These are phyloP conservation scores for Thaumatotibia leucotreta DNA, from an alignment of 1,140 invertebrate species.

Conservation along the genomic window DNA sequence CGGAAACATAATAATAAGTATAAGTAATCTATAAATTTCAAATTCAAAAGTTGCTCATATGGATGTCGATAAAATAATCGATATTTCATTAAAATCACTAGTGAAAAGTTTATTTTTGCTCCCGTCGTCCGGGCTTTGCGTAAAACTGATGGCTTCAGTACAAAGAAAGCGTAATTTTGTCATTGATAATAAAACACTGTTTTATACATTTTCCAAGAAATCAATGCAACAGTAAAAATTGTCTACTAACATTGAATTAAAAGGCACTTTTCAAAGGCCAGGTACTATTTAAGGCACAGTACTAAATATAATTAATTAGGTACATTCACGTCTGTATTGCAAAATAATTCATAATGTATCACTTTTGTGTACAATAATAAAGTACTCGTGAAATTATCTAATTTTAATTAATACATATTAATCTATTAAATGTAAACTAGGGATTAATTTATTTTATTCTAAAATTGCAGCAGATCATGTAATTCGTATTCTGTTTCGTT, in stretches of 20 bases:
- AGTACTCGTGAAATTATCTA: constrained; percentile 1
- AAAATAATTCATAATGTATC: background rate
- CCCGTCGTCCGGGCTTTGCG: too few species aligned
- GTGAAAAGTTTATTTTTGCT: too few species aligned
- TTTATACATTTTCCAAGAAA: background rate
- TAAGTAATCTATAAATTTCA: too few species aligned
- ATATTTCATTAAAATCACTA: too few species aligned
- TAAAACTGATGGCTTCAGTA: too few species aligned
- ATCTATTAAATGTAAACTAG: background rate
- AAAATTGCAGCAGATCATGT: constrained; percentile 33
- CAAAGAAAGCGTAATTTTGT: background rate
- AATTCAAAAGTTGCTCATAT: too few species aligned
- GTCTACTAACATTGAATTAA: background rate
- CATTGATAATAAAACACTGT: background rate
- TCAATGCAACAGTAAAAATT: background rate
- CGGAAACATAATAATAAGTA: too few species aligned
- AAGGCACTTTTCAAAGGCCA: constrained; percentile 41
- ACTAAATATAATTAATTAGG: constrained; percentile 12
- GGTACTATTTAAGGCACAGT: constrained; percentile 41
- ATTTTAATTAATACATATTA: background rate
- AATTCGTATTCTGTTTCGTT: constrained; percentile 22
- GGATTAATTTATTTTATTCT: constrained; percentile 22
- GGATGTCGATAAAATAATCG: too few species aligned
- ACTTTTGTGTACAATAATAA: background rate
- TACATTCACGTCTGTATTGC: background rate